Base-by-base conservation (phyloP, 2,888 invertebrate species). In the Chouioia cunea region DNA sequence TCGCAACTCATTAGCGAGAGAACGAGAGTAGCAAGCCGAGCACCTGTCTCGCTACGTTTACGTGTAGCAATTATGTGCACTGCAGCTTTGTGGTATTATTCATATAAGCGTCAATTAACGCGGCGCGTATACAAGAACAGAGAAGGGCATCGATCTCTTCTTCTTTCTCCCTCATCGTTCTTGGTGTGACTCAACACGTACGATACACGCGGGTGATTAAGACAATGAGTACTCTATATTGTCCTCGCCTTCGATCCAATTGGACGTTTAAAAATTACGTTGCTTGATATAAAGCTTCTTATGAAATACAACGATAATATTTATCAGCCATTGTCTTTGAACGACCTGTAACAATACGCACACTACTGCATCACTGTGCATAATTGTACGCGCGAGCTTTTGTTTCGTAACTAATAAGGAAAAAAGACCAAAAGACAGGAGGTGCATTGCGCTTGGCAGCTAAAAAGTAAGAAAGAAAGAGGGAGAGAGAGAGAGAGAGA, bases 71-170 rank as follows among this genome's bases (percentile, higher is more conserved):
- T 60, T 60, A 60, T 36, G 14, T 27, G 27, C 27, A 6, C 2
- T 6, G 27, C 3, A 27, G 27, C 27, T 27, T 27, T 27, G 27
- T 6, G 27, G n/a, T 36, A 36, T 60, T 52, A 14, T 50, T 8
- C 18, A 36, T 47, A 18, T 23, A 23, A 0, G 23, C 4, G 36
- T 6, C 6, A 36, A 36, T 36, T 36, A 36, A 6, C n/a, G n/a
- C 27, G 16, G 20, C 47, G 16, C n/a, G 44, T n/a, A 18, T 23
- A 6, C 27, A 27, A 36, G 27, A 20, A n/a, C n/a, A n/a, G 23
- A 47, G 63, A 63, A 53, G 44, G 44, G 63, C 63, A 63, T 53
- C 63, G 63, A 63, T 53, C 63, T 36, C 36, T n/a, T n/a, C n/a
- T n/a, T n/a, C n/a, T n/a, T n/a, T 36, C 27, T 27, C 27, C 6